phyloP scores from a whole-genome alignment of 2,113 vertebrate genomes.

The Oreocharis arfaki region DNA sequence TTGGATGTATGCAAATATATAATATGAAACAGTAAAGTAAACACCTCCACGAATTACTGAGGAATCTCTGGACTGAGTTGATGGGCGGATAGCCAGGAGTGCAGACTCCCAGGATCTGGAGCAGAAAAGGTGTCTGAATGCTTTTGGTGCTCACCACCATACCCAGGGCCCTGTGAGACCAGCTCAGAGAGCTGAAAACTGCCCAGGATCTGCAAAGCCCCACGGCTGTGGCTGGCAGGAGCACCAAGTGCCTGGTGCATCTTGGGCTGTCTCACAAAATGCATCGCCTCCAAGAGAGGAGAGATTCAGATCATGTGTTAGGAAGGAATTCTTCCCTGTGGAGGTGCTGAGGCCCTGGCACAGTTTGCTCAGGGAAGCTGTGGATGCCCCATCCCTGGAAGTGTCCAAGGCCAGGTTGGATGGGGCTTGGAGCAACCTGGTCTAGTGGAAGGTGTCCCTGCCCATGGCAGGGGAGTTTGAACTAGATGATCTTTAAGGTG shows the following conservation, averaged over 20 bases:
- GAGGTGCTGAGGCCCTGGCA: not conserved
- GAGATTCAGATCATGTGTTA: not conserved
- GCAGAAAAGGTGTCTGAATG: not conserved
- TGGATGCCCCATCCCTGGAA: not conserved
- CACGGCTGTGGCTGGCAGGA: rapidly evolving
- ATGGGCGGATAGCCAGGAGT: rapidly evolving
- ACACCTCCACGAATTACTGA: conserved; percentile 3
- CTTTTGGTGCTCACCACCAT: not conserved
- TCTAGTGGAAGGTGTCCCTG: not conserved
- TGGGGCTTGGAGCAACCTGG: rapidly evolving
- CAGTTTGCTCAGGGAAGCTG: not conserved
- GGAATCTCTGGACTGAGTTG: not conserved
- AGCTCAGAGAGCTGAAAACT: not conserved
- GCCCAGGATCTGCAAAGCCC: not conserved
- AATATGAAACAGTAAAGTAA: conserved; percentile 1
- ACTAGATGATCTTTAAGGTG: not conserved
- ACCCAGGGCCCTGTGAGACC: not conserved
- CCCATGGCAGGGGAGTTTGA: not conserved
- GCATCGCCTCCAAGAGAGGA: not conserved
- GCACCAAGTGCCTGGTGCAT: rapidly evolving
- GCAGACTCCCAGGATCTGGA: not conserved
- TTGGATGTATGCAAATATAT: conserved; percentile 41
- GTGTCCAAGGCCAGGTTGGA: not conserved
- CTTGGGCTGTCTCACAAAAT: not conserved
- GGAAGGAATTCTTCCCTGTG: not conserved